Base-by-base conservation (phyloP, 2,113 vertebrate species). In the Daubentonia madagascariensis region DNA sequence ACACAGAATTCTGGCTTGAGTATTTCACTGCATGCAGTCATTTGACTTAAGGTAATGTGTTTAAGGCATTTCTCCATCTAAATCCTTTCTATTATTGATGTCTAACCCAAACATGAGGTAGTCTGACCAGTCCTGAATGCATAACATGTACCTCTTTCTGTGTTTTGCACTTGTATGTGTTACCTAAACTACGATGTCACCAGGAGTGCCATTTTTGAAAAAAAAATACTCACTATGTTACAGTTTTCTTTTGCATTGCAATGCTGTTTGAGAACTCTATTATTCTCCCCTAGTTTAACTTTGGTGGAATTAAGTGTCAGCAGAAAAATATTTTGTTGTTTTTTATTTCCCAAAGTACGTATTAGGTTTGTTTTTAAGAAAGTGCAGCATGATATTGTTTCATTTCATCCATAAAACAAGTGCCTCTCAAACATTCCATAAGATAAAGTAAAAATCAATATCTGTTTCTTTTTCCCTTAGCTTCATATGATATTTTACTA, bases 271-370 rank as follows among this genome's bases (percentile, higher is more conserved):
- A 94, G 91, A 97, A 70, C 59, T 89, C 61, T 96, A 72, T 94
- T 97, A 81, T 81, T 97, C 98, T 97, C 81, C 23, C 54, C 61
- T 93, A 76, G 45, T n/a, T 97, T 98, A 97, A 85, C 80, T 92
- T 92, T 35, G 23, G 84, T 97, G 61, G 78, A 97, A 96, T 96
- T 95, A 97, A 79, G 18, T 97, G 96, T 97, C 96, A 97, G 75
- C 52, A 98, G 80, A 91, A 97, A 98, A 97, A 94, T 97, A 97
- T 93, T 96, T 95, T 96, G 76, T 94, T 95, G 48, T 10, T 57
- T 95, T 93, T 97, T 96, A 97, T 98, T 98, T 98, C 96, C 95
- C 96, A 97, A 97, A 95, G 94, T 97, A 95, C 90, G 81, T 97
- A 88, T 95, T 97, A 94, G 89, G 75, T 92, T 97, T 94, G 81